Evolutionary conservation across 2,797 vertebrate species (phyloP).

Genomic region (Discoglossus pictus): DNA sequence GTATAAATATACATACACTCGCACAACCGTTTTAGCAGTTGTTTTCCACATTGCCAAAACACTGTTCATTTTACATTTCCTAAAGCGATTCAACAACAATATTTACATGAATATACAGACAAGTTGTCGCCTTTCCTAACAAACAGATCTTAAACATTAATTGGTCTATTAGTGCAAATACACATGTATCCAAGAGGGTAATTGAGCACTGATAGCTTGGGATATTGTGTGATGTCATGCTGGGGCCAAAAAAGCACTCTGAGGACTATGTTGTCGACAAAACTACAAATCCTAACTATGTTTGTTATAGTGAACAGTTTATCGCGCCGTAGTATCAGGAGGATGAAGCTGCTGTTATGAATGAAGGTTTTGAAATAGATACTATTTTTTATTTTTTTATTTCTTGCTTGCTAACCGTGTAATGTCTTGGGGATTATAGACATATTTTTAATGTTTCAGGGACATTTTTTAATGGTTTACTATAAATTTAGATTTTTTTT

Average conservation of each 20-base stretch:
- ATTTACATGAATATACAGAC: conserved; percentile 69
- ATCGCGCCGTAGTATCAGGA: conserved; percentile 13
- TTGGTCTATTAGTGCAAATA: conserved; percentile 68
- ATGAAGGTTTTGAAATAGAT: conserved; percentile 35
- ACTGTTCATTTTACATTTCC: conserved; percentile 21
- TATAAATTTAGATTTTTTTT: too few species aligned
- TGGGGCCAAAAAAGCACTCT: conserved; percentile 57
- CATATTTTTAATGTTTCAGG: too few species aligned
- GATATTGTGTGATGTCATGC: conserved; percentile 47
- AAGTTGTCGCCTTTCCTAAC: conserved; percentile 69
- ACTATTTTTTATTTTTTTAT: too few species aligned
- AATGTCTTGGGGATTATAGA: too few species aligned
- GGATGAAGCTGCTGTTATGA: conserved; percentile 28
- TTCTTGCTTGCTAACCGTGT: too few species aligned
- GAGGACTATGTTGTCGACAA: conserved; percentile 45
- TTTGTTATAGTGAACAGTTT: conserved; percentile 28
- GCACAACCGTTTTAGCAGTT: too few species aligned
- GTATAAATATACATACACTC: too few species aligned
- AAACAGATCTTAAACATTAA: conserved; percentile 69
- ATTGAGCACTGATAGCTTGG: conserved; percentile 53
- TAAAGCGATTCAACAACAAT: conserved; percentile 21
- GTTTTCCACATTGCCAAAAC: conserved; percentile 16
- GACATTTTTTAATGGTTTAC: too few species aligned
- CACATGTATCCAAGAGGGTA: conserved; percentile 58
- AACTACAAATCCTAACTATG: conserved; percentile 32